Conservation (phyloP, 1,140 invertebrate genomes). For the Melanaphis sacchari region DNA sequence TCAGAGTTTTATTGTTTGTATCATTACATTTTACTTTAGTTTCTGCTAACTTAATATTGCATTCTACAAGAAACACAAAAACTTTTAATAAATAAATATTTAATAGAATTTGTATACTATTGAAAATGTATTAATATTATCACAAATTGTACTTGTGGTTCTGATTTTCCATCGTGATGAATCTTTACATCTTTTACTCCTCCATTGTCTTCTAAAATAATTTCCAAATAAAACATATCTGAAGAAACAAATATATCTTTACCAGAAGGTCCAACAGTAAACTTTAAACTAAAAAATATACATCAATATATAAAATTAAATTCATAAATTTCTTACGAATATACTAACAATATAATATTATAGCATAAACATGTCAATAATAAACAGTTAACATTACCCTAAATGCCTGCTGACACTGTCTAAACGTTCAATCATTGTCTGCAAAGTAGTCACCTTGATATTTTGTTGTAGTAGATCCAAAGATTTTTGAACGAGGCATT, state of each 20-base stretch:
- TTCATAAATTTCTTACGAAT: neutral
- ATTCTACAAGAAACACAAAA: neutral
- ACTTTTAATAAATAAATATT: neutral
- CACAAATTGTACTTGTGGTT: constrained; percentile 66
- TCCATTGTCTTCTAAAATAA: constrained; percentile 81
- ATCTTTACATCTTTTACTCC: constrained; percentile 92
- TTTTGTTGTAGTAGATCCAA: constrained; percentile 91
- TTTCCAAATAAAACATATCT: constrained; percentile 96
- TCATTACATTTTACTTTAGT: neutral
- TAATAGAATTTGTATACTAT: too few species aligned
- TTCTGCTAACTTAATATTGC: neutral
- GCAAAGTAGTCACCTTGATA: constrained; percentile 89
- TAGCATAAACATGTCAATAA: neutral
- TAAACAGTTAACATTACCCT: constrained; percentile 67
- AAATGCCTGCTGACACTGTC: constrained; percentile 89
- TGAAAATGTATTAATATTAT: neutral
- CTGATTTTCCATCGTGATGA: constrained; percentile 83
- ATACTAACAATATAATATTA: neutral
- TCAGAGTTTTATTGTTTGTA: too few species aligned
- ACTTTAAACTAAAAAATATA: constrained; percentile 72
- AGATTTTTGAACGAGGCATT: constrained; percentile 85
- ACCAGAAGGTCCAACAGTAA: constrained; percentile 73
- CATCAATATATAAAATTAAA: neutral
- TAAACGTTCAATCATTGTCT: constrained; percentile 89
- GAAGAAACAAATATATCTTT: constrained; percentile 90